Conservation (phyloP, 2,888 invertebrate species). For the Panorpa germanica region DNA sequence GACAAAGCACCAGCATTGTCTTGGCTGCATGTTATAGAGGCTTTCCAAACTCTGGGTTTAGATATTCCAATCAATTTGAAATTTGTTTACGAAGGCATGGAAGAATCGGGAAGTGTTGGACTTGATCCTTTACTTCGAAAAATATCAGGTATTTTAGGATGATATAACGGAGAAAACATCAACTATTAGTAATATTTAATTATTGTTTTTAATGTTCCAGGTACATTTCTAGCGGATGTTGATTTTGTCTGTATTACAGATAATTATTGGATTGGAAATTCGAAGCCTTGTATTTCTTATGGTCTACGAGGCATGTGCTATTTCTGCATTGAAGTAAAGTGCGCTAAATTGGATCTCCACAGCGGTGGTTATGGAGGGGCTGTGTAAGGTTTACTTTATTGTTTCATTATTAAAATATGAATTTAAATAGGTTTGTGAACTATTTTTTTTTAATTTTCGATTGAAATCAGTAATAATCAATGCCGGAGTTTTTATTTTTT, state of each 20-base stretch:
- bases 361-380: conserved; percentile 93
- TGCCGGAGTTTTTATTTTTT: no score
- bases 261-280: conserved; percentile 95
- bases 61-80: conserved; percentile 56
- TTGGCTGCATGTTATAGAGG: conserved; percentile 89
- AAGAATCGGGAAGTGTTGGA: conserved; percentile 94
- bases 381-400: conserved; percentile 36
- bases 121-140: conserved; percentile 59
- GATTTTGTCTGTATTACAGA: conserved; percentile 97
- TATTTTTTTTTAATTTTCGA: no score
- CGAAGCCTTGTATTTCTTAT: conserved; percentile 94
- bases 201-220: no score
- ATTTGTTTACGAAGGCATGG: conserved; percentile 97
- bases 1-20: conserved; percentile 91
- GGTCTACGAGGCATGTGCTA: conserved; percentile 88
- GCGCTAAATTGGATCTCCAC: conserved; percentile 84
- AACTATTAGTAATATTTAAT: no score
- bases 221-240: conserved; percentile 59
- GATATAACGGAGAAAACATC: no score
- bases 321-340: conserved; percentile 72
- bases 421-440: no score
- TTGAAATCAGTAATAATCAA: no score
- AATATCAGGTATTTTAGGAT: no score
- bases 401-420: no score
- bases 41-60: conserved; percentile 50